A percentile compares a stretch with the other conserved stretches of the same genome.
These are phyloP conservation scores for Ernsta delagoae DNA, from an alignment of 2,888 invertebrate species.

Conservation along the genomic window DNA sequence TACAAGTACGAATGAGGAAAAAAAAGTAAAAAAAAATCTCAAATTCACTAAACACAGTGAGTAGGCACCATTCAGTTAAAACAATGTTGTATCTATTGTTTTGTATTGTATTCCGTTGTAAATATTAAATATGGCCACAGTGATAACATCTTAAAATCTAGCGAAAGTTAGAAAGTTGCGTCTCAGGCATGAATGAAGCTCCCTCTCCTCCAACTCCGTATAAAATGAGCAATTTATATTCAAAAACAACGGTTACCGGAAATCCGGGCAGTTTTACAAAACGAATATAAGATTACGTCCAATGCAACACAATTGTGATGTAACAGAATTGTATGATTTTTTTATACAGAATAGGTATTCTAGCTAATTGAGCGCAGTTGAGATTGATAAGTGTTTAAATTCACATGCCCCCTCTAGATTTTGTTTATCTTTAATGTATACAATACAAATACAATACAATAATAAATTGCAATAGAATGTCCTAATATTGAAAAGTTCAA, in stretches of 20 bases:
- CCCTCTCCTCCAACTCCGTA: not conserved
- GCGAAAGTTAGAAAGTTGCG: constrained; percentile 3
- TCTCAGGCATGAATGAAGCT: not conserved
- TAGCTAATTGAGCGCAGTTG: too few species aligned
- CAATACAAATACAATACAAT: too few species aligned
- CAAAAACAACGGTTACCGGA: constrained; percentile 10
- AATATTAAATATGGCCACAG: not conserved
- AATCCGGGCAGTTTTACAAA: constrained; percentile 13
- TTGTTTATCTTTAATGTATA: too few species aligned
- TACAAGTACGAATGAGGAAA: too few species aligned
- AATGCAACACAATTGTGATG: constrained; percentile 4
- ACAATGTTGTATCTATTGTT: not conserved
- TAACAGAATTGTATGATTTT: not conserved
- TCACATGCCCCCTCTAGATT: too few species aligned
- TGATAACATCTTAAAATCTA: constrained; percentile 4
- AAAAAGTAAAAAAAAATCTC: too few species aligned
- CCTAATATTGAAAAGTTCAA: too few species aligned
- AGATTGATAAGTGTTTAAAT: too few species aligned
- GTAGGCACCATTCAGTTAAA: too few species aligned
- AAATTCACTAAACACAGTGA: too few species aligned
- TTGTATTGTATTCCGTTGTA: not conserved
- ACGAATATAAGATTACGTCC: not conserved
- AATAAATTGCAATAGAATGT: too few species aligned
- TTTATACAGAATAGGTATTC: too few species aligned
- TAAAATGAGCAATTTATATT: constrained; percentile 19